Evolutionary conservation across 2,888 invertebrate genomes (phyloP).

Genomic region (Pyrgus malvae): DNA sequence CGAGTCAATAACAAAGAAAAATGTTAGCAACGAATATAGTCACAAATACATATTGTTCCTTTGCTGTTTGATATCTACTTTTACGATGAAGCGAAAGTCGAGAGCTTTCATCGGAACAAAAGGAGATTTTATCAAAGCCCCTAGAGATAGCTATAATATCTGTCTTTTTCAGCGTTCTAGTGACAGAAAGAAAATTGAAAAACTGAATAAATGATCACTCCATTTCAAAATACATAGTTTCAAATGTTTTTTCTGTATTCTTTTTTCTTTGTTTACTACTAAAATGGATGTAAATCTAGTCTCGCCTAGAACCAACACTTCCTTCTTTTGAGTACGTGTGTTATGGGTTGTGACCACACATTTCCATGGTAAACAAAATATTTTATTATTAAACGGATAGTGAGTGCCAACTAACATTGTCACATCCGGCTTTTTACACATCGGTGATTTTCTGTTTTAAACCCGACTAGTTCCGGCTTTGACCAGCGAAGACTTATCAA

Average conservation of each 20-base stretch:
- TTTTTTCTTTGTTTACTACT: too few relatives aligned
- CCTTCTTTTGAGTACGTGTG: too few relatives aligned
- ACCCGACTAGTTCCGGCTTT: too few relatives aligned
- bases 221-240: not conserved
- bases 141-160: not conserved
- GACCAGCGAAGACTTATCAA: too few relatives aligned
- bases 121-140: constrained; percentile 6
- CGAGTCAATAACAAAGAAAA: not conserved
- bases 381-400: too few relatives aligned
- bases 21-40: not conserved
- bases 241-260: not conserved
- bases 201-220: not conserved
- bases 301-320: too few relatives aligned
- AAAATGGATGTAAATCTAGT: too few relatives aligned
- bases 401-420: too few relatives aligned
- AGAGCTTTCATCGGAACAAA: constrained; percentile 12
- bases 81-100: constrained; percentile 6
- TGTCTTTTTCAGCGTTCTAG: not conserved
- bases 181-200: not conserved
- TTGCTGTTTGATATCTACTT: not conserved
- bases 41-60: not conserved
- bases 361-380: too few relatives aligned
- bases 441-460: too few relatives aligned
- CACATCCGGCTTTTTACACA: too few relatives aligned
- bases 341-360: too few relatives aligned